phyloP scores from a whole-genome alignment of 2,888 invertebrate genomes.

The Hesperia comma region DNA sequence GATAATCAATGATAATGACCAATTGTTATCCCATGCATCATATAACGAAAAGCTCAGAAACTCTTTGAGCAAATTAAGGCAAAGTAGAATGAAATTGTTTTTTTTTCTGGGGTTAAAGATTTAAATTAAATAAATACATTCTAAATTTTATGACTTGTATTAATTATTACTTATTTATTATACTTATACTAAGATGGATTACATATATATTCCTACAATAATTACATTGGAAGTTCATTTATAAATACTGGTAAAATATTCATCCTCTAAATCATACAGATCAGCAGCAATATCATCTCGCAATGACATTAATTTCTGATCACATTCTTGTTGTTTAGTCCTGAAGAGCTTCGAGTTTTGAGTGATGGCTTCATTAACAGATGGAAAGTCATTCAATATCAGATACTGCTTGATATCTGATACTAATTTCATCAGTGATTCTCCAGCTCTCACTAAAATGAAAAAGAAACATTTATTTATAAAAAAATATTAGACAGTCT shows the following conservation, averaged over 20 bases:
- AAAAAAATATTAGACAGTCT: neutral
- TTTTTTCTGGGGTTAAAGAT: no score
- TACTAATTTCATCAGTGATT: constrained; percentile 98
- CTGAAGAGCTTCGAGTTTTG: constrained; percentile 95
- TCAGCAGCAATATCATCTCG: constrained; percentile 98
- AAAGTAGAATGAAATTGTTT: no score
- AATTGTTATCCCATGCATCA: no score
- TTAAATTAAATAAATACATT: no score
- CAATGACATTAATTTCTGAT: constrained; percentile 95
- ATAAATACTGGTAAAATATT: constrained; percentile 94
- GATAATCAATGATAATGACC: no score
- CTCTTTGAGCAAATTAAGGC: no score
- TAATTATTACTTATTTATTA: neutral
- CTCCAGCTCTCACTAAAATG: constrained; percentile 94
- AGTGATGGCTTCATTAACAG: constrained; percentile 98
- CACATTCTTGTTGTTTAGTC: constrained; percentile 95
- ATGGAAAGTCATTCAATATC: constrained; percentile 98
- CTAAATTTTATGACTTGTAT: no score
- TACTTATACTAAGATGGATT: neutral
- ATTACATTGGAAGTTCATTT: constrained; percentile 77
- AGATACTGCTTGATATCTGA: constrained; percentile 99
- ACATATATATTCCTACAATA: no score
- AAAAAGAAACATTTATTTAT: neutral
- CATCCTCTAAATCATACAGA: constrained; percentile 95
- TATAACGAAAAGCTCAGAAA: no score